Base-by-base conservation (phyloP, 2,888 invertebrate genomes). In the Netelia melanura region DNA sequence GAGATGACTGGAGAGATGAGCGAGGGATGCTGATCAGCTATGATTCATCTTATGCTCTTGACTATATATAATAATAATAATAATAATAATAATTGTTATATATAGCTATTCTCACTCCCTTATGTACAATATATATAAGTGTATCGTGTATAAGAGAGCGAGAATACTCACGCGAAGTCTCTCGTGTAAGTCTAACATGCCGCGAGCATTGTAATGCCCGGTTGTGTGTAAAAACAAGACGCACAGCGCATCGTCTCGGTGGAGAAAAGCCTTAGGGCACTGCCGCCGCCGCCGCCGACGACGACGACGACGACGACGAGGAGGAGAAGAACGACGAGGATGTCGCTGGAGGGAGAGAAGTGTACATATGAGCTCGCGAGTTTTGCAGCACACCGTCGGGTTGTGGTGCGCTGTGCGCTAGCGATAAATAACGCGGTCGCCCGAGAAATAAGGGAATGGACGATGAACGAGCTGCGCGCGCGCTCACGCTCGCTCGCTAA, bases 341-440 rank as follows among this genome's bases (percentile, higher is more conserved):
- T 71, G 79, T 82, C 85, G 85, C 79, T 65, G 81, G 81, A 75
- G 17, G 75, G 79, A 76, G 61, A 84, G 83, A 84, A 77, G 76
- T 76, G 84, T 83, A 86, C 77, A 85, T 85, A 85, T 82, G 79
- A 75, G 76, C 54, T 71, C 79, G 43, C 75, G 90, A 89, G 87
- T 89, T 90, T 89, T 86, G 89, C 88, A 87, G 86, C 86, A 78
- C 83, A 65, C 85, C 80, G 75, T 77, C 76, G 84, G 71, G 84
- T 87, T 85, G 87, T 86, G 52, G 67, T 23, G 62, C 65, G 68
- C 61, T 75, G 68, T 61, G 71, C 89, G 89, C 87, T 86, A 89
- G 91, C 88, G 90, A 91, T 91, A 91, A 91, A 91, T 91, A 91
- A 91, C 89, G 88, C 88, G 87, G 87, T 87, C 84, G 86, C 86